Conservation (phyloP, 1,140 invertebrate genomes). For the Cephus cinctus region DNA sequence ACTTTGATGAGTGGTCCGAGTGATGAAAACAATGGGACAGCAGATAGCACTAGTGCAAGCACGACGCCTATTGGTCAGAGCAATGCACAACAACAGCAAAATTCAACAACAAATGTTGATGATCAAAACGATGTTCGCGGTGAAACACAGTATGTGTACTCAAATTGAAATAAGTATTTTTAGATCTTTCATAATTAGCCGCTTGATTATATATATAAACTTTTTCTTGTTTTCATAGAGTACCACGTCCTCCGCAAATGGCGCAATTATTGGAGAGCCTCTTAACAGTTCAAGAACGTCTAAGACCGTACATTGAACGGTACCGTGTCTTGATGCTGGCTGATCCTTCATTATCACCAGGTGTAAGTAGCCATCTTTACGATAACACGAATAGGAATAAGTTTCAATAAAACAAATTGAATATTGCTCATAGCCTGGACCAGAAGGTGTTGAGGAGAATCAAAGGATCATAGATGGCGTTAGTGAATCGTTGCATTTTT, state of each 20-base stretch:
- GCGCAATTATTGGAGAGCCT: constrained; percentile 63
- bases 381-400: not conserved
- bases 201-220: no score
- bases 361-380: constrained; percentile 45
- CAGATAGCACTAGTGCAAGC: constrained; percentile 9
- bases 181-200: constrained; percentile 1
- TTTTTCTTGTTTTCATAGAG: constrained; percentile 25
- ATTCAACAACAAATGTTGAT: constrained; percentile 12
- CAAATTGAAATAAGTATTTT: constrained; percentile 5
- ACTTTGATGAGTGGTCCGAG: constrained; percentile 31
- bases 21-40: constrained; percentile 19
- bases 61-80: no score
- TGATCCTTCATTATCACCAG: constrained; percentile 59
- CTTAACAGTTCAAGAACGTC: constrained; percentile 60
- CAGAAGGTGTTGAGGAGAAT: constrained; percentile 51
- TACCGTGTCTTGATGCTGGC: constrained; percentile 61
- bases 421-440: constrained; percentile 43
- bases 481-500: constrained; percentile 76
- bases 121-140: constrained; percentile 5
- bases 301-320: constrained; percentile 63
- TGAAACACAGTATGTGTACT: not conserved
- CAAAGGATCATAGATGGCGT: constrained; percentile 71
- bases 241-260: constrained; percentile 59
- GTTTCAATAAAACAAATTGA: not conserved
- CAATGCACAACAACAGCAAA: constrained; percentile 16